Evolutionary conservation across 2,797 vertebrate genomes (phyloP), one percentile per base, ranked within the genome.

Genomic region (Molossus alvarezi): DNA sequence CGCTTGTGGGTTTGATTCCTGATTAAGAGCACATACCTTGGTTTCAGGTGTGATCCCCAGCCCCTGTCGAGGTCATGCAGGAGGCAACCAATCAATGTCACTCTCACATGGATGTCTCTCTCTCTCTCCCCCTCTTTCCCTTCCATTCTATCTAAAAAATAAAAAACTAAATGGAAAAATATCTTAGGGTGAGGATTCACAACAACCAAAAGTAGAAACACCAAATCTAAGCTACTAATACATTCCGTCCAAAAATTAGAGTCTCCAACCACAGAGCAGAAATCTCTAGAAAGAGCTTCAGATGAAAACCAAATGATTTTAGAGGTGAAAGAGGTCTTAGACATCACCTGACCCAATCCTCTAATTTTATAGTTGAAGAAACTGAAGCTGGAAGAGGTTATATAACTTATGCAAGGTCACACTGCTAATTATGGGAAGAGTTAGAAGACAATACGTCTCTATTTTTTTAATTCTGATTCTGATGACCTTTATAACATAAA

Each of bases 381-480:
- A 86, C 41, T 27, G 29, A 87, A 88, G 37, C 9, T 29, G 25
- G 81, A 81, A 75, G 45, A 67, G 29, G 55, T 84, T 91, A 86
- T 83, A 9, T 82, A 64, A 80, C 45, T 69, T 80, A 55, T 1
- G 71, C 17, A 83, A 80, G 84, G 69, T 64, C 25, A 76, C 4
- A 14, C 10, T 1, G 10, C 58, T 73, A 91, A 94, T 87, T 93
- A 81, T 20, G 87, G 27, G 33, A 41, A 93, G 86, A 77, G 33
- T 90, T 72, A 37, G 29, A 9, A 90, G 25, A 29, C 60, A 76
- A 80, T 12, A 65, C n/a, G 29, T 81, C 60, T 77, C 75, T 45
- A 3, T 75, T 93, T 83, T 93, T 23, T 91, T 94, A 62, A 81
- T 85, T 96, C 45, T 71, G 64, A 58, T 77, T 85, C 67, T 11